These are phyloP conservation scores for Spatulosminthurus flaviceps DNA, from an alignment of 2,888 invertebrate species.

Conservation along the genomic window DNA sequence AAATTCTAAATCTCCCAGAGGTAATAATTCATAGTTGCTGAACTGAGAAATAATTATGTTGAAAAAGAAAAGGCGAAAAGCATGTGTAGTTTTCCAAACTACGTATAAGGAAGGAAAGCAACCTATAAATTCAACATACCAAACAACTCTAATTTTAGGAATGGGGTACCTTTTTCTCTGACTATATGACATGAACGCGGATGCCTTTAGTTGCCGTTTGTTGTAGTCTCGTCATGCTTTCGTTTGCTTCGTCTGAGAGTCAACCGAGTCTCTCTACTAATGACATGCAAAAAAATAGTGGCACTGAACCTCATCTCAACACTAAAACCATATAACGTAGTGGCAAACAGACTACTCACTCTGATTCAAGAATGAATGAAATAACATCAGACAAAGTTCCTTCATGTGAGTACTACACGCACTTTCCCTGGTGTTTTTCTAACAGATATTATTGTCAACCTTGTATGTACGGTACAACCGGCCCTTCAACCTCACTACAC, in stretches of 20 bases:
- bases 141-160: slow-evolving; percentile 42
- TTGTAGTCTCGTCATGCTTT: slow-evolving; percentile 33
- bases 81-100: slow-evolving; percentile 25
- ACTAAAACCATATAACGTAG: slow-evolving; percentile 39
- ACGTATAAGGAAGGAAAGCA: slow-evolving; percentile 36
- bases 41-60: slow-evolving; percentile 39
- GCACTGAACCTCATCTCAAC: slow-evolving; percentile 42
- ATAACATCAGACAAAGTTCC: slow-evolving; percentile 43
- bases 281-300: slow-evolving; percentile 45
- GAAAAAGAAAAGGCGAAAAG: slow-evolving; percentile 37
- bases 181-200: neutral
- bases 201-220: slow-evolving; percentile 15
- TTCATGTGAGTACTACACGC: slow-evolving; percentile 35
- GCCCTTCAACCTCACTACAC: no score
- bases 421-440: slow-evolving; percentile 34
- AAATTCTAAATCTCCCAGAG: slow-evolving; percentile 18
- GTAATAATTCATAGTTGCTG: slow-evolving; percentile 39
- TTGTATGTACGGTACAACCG: neutral
- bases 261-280: slow-evolving; percentile 20
- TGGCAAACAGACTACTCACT: slow-evolving; percentile 36
- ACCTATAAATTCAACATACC: slow-evolving; percentile 27
- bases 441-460: neutral
- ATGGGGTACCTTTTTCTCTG: slow-evolving; percentile 23
- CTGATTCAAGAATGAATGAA: slow-evolving; percentile 43
- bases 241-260: slow-evolving; percentile 1